phyloP scores from a whole-genome alignment of 1,140 invertebrate genomes.

The Sarcophaga peregrina region DNA sequence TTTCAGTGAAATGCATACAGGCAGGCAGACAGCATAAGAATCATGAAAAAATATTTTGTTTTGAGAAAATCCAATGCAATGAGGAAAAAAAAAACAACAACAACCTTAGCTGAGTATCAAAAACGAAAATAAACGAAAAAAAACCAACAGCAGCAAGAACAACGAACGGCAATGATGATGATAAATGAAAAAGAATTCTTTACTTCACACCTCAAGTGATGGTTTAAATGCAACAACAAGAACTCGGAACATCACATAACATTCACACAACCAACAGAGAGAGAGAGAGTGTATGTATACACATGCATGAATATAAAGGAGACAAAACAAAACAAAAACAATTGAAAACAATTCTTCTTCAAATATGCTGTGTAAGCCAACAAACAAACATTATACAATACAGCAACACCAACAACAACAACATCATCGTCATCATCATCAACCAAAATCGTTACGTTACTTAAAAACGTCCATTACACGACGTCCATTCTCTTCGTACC shows the following conservation, averaged over 20 bases:
- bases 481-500: neutral
- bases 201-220: conserved; percentile 21
- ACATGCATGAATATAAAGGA: neutral
- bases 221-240: conserved; percentile 15
- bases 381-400: neutral
- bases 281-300: too few relatives aligned
- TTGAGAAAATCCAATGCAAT: neutral
- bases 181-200: conserved; percentile 9
- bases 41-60: neutral
- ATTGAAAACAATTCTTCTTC: neutral
- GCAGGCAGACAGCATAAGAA: neutral
- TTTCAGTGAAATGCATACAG: neutral
- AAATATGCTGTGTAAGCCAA: neutral
- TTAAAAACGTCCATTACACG: neutral
- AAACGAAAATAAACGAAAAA: neutral
- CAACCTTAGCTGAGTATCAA: neutral
- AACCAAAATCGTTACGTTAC: neutral
- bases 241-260: neutral
- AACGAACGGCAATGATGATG: neutral
- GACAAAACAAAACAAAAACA: neutral
- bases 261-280: too few relatives aligned
- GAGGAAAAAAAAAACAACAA: neutral
- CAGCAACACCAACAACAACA: neutral
- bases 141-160: neutral
- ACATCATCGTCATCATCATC: neutral